These are phyloP conservation scores for Crocidura indochinensis DNA, from an alignment of 2,797 vertebrate genomes.

Conservation along the genomic window DNA sequence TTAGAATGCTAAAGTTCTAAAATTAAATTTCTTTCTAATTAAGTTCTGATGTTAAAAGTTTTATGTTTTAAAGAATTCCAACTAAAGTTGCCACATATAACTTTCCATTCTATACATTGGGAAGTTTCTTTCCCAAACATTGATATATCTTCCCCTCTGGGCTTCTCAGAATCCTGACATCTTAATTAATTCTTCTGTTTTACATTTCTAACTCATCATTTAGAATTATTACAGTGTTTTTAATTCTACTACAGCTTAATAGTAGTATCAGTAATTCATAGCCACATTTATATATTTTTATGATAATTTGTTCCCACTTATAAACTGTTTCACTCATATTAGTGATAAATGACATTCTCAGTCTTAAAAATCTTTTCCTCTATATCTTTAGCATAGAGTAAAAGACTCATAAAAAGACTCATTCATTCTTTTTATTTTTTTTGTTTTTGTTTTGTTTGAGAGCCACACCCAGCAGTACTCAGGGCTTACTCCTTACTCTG, in stretches of 20 bases:
- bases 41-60: slow-evolving; percentile 65
- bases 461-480: too few relatives aligned
- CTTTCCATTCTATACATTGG: slow-evolving; percentile 34
- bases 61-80: slow-evolving; percentile 36
- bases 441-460: too few relatives aligned
- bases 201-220: slow-evolving; percentile 56
- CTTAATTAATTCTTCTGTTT: slow-evolving; percentile 64
- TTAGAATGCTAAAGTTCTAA: too few relatives aligned
- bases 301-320: slow-evolving; percentile 65
- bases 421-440: too few relatives aligned
- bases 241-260: slow-evolving; percentile 31
- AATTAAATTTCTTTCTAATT: slow-evolving; percentile 24
- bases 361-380: slow-evolving; percentile 41
- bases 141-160: slow-evolving; percentile 51
- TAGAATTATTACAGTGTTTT: slow-evolving; percentile 55
- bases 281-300: slow-evolving; percentile 47
- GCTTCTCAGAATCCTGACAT: slow-evolving; percentile 55
- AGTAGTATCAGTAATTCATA: slow-evolving; percentile 39
- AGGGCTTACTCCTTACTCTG: too few relatives aligned
- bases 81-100: slow-evolving; percentile 43
- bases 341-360: slow-evolving; percentile 78
- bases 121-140: slow-evolving; percentile 65
- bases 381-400: slow-evolving; percentile 21
- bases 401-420: too few relatives aligned
- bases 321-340: slow-evolving; percentile 16